These are phyloP conservation scores for Chanos chanos DNA, from an alignment of 2,797 vertebrate genomes.

Conservation along the genomic window DNA sequence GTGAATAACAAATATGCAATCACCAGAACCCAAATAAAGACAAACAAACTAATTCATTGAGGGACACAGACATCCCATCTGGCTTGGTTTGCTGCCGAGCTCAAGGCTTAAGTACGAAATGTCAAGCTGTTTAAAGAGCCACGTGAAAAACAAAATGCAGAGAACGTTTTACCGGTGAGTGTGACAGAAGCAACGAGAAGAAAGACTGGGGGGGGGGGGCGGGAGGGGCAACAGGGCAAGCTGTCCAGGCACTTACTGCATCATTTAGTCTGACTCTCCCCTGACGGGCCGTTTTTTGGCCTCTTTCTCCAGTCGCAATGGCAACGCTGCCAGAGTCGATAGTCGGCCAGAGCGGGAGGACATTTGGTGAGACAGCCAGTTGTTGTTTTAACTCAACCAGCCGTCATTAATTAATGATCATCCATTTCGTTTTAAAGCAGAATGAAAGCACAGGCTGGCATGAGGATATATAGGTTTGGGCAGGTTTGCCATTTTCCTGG, in stretches of 20 bases:
- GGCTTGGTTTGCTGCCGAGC: constrained; percentile 6
- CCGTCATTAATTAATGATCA: constrained; percentile 29
- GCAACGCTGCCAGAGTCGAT: neutral
- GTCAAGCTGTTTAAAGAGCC: too few species aligned
- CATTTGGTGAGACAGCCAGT: constrained; percentile 6
- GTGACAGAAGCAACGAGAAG: neutral
- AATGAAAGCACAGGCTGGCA: constrained; percentile 15
- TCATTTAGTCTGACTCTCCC: constrained; percentile 2
- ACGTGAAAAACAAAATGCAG: neutral
- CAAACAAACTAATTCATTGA: constrained; percentile 59
- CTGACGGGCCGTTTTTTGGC: neutral
- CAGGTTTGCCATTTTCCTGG: too few species aligned
- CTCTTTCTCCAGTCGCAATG: neutral
- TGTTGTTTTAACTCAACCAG: constrained; percentile 14
- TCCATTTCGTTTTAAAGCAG: constrained; percentile 17
- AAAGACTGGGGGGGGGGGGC: neutral
- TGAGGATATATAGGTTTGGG: neutral
- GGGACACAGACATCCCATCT: neutral
- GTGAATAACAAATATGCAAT: constrained; percentile 66
- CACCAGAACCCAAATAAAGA: constrained; percentile 60
- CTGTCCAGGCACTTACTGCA: constrained; percentile 8
- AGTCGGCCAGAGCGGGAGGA: neutral
- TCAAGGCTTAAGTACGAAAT: too few species aligned
- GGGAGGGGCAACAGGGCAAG: too few species aligned
- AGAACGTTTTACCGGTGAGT: neutral